Evolutionary conservation across 2,888 invertebrate species (phyloP).

Genomic region (Globia sparganii): DNA sequence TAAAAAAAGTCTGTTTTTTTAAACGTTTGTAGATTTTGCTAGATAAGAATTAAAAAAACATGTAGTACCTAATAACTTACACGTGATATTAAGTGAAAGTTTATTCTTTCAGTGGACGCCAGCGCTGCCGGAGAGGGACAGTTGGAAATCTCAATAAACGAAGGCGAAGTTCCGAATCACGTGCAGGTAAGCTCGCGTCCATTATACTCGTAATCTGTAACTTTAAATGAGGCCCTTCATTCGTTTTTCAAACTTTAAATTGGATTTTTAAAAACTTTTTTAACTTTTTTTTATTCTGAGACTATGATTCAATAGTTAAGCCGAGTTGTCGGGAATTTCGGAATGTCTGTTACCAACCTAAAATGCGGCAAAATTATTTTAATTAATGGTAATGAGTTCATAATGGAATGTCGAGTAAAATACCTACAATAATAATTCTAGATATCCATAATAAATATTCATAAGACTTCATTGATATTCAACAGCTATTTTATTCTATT

Average conservation of each 20-base stretch:
- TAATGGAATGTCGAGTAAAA: constrained; percentile 26
- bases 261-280: constrained; percentile 20
- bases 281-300: background rate
- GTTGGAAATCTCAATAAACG: constrained; percentile 99
- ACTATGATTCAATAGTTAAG: constrained; percentile 9
- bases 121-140: constrained; percentile 99
- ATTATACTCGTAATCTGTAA: constrained; percentile 39
- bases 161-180: constrained; percentile 99
- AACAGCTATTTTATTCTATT: constrained; percentile 11
- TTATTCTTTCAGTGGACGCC: constrained; percentile 95
- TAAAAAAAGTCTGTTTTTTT: background rate
- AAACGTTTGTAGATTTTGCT: background rate
- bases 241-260: constrained; percentile 45
- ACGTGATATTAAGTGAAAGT: background rate
- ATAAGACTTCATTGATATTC: constrained; percentile 19
- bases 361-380: constrained; percentile 10
- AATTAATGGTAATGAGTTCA: constrained; percentile 35
- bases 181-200: constrained; percentile 91
- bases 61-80: background rate
- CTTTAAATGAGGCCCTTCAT: constrained; percentile 50
- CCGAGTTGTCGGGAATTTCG: constrained; percentile 3
- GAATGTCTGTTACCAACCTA: constrained; percentile 11
- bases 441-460: constrained; percentile 33
- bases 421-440: background rate
- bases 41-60: background rate